phyloP scores from a whole-genome alignment of 2,797 vertebrate species.

The Anisognathus igniventris region DNA sequence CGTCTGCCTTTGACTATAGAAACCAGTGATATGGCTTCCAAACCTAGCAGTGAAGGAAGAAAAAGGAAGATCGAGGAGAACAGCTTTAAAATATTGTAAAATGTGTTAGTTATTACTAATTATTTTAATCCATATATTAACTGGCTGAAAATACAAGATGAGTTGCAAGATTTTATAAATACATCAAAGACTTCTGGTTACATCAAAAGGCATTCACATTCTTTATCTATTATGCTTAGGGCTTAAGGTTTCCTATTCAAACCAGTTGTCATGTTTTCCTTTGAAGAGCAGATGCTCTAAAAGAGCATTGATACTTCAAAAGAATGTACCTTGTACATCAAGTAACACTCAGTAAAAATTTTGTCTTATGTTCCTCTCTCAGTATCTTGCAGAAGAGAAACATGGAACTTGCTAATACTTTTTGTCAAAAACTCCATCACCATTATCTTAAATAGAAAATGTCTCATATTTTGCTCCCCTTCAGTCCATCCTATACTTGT shows the following conservation, averaged over 20 bases:
- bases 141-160: slow-evolving; percentile 29
- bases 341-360: neutral
- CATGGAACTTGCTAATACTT: neutral
- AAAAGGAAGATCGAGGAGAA: neutral
- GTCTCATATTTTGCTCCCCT: neutral
- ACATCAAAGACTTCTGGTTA: slow-evolving; percentile 53
- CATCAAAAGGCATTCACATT: slow-evolving; percentile 51
- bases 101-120: slow-evolving; percentile 16
- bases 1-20: slow-evolving; percentile 13
- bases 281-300: slow-evolving; percentile 41
- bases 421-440: neutral
- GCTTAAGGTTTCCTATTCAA: slow-evolving; percentile 46
- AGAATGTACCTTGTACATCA: neutral
- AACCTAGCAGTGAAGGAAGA: neutral
- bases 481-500: neutral
- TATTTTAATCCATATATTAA: slow-evolving; percentile 35
- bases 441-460: neutral
- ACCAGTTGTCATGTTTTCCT: slow-evolving; percentile 22
- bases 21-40: neutral
- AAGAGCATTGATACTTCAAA: slow-evolving; percentile 30
- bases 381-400: neutral
- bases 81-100: slow-evolving; percentile 14
- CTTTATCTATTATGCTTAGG: slow-evolving; percentile 50
- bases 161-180: slow-evolving; percentile 43
- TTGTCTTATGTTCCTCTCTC: neutral